These are phyloP conservation scores for Eriocheir sinensis DNA, from an alignment of 1,140 invertebrate genomes.

Conservation along the genomic window DNA sequence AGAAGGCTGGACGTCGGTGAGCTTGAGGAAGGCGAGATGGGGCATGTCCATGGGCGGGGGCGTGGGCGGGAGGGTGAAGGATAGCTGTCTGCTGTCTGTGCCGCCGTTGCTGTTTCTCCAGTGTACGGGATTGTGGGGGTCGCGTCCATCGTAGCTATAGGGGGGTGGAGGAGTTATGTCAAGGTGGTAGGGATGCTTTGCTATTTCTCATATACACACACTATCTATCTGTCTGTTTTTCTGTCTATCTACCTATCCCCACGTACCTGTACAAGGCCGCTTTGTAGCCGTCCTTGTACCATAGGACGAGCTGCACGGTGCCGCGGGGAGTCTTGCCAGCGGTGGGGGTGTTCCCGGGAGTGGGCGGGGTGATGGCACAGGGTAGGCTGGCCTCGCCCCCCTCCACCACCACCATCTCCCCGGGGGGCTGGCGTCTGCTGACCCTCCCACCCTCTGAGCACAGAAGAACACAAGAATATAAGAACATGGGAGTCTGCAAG, in stretches of 20 bases:
- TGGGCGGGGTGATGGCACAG: conserved; percentile 23
- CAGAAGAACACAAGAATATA: too few relatives aligned
- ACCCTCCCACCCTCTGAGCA: neutral
- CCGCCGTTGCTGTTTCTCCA: conserved; percentile 35
- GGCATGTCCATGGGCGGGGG: conserved; percentile 34
- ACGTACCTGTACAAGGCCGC: conserved; percentile 53
- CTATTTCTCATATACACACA: too few relatives aligned
- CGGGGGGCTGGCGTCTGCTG: too few relatives aligned
- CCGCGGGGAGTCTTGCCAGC: neutral
- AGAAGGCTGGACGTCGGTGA: neutral
- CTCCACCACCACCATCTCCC: conserved; percentile 51
- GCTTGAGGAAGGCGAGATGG: conserved; percentile 59
- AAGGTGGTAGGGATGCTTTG: too few relatives aligned
- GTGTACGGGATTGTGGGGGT: neutral
- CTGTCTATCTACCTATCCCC: too few relatives aligned
- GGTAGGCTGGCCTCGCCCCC: conserved; percentile 48
- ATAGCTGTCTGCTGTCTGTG: neutral
- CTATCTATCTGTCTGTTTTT: too few relatives aligned
- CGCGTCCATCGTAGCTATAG: conserved; percentile 53
- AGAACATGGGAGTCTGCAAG: too few relatives aligned
- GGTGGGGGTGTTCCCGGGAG: too few relatives aligned
- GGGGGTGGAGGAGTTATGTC: neutral
- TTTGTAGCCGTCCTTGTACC: conserved; percentile 37
- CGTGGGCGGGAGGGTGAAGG: conserved; percentile 37
- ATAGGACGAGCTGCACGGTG: conserved; percentile 28